phyloP scores from a whole-genome alignment of 2,113 vertebrate species.

The Paradisaea rubra region DNA sequence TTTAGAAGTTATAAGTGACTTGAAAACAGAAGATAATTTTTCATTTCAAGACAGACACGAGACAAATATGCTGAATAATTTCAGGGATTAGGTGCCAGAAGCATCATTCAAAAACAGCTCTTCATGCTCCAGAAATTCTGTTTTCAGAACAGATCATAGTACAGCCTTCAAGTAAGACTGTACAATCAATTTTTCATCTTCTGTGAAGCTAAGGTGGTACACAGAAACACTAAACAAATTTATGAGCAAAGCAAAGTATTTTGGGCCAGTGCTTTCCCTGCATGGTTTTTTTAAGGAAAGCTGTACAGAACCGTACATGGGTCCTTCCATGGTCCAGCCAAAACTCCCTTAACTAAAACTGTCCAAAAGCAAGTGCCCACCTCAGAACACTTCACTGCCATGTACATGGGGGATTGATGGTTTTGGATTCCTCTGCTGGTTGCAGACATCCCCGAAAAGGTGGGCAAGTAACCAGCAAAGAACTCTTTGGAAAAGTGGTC shows the following conservation, averaged over 20 bases:
- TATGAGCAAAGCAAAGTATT: neutral
- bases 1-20: neutral
- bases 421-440: neutral
- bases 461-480: neutral
- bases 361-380: neutral
- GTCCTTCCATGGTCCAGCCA: neutral
- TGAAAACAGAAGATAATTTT: neutral
- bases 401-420: neutral
- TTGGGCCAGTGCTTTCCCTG: neutral
- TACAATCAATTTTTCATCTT: neutral
- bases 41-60: neutral
- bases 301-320: accelerated
- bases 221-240: neutral
- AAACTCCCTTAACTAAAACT: neutral
- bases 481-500: neutral
- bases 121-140: neutral
- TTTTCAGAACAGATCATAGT: neutral
- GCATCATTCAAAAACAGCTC: neutral
- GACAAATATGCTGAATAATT: neutral
- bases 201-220: neutral
- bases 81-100: neutral
- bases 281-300: neutral
- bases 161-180: neutral
- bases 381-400: neutral
- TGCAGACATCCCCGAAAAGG: neutral